phyloP scores from a whole-genome alignment of 2,113 vertebrate genomes.

The Thamnophis sirtalis region DNA sequence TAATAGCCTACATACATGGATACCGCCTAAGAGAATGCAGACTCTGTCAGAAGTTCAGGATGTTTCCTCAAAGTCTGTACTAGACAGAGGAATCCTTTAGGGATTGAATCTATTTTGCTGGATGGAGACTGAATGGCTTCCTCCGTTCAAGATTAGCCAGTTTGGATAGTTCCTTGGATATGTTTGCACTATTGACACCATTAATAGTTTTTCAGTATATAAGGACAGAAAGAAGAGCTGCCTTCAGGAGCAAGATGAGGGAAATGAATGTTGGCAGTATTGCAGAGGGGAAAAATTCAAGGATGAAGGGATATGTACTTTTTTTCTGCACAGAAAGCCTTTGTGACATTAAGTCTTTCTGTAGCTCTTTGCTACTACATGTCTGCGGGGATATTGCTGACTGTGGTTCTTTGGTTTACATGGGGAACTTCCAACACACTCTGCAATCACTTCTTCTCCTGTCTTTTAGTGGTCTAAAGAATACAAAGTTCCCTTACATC shows the following conservation, averaged over 20 bases:
- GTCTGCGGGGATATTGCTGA: neutral
- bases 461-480: neutral
- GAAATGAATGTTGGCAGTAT: neutral
- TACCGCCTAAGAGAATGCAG: neutral
- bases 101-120: neutral
- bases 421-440: neutral
- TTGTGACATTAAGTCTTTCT: rapidly evolving
- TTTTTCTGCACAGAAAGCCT: neutral
- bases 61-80: neutral
- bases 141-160: neutral
- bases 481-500: neutral
- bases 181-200: neutral
- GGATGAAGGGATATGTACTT: neutral
- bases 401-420: neutral
- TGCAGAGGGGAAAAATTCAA: neutral
- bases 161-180: neutral
- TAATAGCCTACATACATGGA: neutral
- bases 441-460: neutral
- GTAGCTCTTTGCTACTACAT: neutral
- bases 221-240: neutral
- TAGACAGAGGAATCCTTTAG: neutral
- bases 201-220: neutral
- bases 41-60: neutral
- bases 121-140: neutral
- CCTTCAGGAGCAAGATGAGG: neutral